These are phyloP conservation scores for Chloropsis cyanopogon DNA, from an alignment of 2,113 vertebrate species.

Conservation along the genomic window DNA sequence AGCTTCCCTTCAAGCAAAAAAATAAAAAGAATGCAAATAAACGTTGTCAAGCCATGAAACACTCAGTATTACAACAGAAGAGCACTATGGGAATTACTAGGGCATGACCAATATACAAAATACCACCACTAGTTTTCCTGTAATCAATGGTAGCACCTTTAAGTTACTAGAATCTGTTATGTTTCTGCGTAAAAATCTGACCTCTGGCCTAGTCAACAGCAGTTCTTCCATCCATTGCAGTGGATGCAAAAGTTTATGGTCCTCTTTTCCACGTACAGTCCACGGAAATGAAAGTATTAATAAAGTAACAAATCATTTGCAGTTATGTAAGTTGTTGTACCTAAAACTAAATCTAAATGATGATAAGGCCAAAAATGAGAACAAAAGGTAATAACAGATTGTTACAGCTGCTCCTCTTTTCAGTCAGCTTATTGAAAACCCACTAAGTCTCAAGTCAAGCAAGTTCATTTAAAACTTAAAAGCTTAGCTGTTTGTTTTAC, in stretches of 20 bases:
- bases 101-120: slow-evolving; percentile 17
- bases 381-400: neutral
- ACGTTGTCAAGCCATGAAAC: slow-evolving; percentile 14
- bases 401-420: neutral
- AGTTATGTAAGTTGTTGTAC: neutral
- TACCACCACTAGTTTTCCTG: neutral
- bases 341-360: neutral
- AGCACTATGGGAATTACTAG: neutral
- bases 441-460: neutral
- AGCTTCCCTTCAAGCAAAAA: slow-evolving; percentile 9
- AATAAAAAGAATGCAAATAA: slow-evolving; percentile 34
- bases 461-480: neutral
- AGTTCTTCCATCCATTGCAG: neutral
- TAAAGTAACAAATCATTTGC: neutral
- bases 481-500: neutral
- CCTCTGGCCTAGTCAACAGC: neutral
- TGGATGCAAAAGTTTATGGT: neutral
- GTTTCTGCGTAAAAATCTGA: neutral
- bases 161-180: neutral
- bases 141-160: neutral
- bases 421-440: neutral
- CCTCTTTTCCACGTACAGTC: neutral
- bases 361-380: neutral
- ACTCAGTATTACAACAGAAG: slow-evolving; percentile 1
- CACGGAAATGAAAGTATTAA: neutral